Evolutionary conservation across 1,140 invertebrate genomes (phyloP).

Genomic region (Drosophila miranda): DNA sequence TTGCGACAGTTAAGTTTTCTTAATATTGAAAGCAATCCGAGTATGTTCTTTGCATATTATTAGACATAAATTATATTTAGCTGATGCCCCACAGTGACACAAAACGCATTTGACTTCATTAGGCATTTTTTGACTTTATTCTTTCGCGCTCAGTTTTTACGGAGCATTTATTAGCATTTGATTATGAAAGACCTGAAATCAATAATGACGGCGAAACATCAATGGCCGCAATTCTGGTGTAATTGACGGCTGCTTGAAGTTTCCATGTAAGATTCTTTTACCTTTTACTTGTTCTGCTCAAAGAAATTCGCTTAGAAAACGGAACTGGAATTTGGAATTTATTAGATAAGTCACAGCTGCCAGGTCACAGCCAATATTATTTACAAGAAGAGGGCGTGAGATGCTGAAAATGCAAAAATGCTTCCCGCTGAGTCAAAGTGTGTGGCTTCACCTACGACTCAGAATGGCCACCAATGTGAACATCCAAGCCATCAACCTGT

Average conservation of each 20-base stretch:
- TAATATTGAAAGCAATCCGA: too few species aligned
- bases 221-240: slow-evolving; percentile 13
- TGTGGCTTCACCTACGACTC: slow-evolving; percentile 23
- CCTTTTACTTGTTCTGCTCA: too few species aligned
- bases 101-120: slow-evolving; percentile 15
- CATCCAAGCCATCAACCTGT: slow-evolving; percentile 11
- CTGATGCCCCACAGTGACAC: slow-evolving; percentile 3
- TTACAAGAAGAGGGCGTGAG: slow-evolving; percentile 29
- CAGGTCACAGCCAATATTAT: neutral
- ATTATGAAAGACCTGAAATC: slow-evolving; percentile 10
- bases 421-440: slow-evolving; percentile 47
- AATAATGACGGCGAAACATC: slow-evolving; percentile 26
- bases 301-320: too few species aligned
- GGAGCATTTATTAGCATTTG: slow-evolving; percentile 18
- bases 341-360: too few species aligned
- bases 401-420: slow-evolving; percentile 17
- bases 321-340: too few species aligned
- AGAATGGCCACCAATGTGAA: neutral
- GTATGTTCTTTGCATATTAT: slow-evolving; percentile 11
- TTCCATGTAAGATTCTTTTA: too few species aligned
- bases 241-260: too few species aligned
- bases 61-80: slow-evolving; percentile 31
- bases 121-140: slow-evolving; percentile 2
- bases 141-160: slow-evolving; percentile 17
- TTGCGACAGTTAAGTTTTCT: too few species aligned